phyloP scores from a whole-genome alignment of 2,113 vertebrate species.

The Alligator sinensis region DNA sequence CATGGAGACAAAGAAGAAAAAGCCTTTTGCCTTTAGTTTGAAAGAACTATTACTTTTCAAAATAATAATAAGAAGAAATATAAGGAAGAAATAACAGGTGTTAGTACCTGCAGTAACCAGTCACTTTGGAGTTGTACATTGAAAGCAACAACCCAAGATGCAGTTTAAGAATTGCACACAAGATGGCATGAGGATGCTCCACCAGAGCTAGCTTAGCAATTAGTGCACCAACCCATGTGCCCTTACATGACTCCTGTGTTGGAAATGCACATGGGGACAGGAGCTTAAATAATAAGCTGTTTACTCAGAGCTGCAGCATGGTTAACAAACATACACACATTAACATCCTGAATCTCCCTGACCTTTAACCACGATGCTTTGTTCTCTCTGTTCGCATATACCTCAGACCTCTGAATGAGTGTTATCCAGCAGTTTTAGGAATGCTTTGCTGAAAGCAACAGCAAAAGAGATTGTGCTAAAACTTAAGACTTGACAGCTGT shows the following conservation, averaged over 20 bases:
- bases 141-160: conserved; percentile 37
- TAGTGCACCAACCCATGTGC: conserved; percentile 62
- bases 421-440: conserved; percentile 4
- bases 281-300: conserved; percentile 75
- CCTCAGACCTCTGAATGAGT: neutral
- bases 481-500: neutral
- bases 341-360: conserved; percentile 50
- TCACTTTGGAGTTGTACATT: neutral
- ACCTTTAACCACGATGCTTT: conserved; percentile 68
- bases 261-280: conserved; percentile 39
- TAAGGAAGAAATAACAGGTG: conserved; percentile 40
- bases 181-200: conserved; percentile 77
- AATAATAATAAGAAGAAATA: conserved; percentile 45
- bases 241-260: conserved; percentile 59
- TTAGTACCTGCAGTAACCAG: conserved; percentile 30
- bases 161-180: conserved; percentile 74
- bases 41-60: conserved; percentile 24
- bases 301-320: conserved; percentile 59
- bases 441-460: neutral
- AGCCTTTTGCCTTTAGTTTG: conserved; percentile 1
- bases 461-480: neutral
- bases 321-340: conserved; percentile 63
- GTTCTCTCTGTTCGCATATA: conserved; percentile 42
- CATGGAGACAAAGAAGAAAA: neutral
- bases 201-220: conserved; percentile 57